phyloP scores from a whole-genome alignment of 2,113 vertebrate species.

The Cochlearius cochlearius region DNA sequence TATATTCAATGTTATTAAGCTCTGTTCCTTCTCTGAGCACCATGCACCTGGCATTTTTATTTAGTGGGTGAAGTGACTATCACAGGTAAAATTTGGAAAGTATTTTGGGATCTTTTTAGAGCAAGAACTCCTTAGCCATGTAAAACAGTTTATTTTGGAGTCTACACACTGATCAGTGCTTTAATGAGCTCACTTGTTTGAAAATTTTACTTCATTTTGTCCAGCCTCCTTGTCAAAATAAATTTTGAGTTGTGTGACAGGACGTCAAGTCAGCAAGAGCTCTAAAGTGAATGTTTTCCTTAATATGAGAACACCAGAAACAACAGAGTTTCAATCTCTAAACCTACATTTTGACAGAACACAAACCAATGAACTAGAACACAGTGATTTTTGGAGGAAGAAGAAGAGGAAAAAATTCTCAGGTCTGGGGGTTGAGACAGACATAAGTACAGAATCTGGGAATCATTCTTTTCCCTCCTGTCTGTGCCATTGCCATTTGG shows the following conservation, averaged over 20 bases:
- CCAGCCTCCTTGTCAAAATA: neutral
- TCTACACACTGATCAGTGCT: neutral
- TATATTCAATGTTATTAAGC: neutral
- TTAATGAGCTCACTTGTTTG: neutral
- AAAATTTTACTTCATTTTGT: neutral
- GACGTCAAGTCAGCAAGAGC: neutral
- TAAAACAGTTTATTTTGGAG: neutral
- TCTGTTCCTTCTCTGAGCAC: neutral
- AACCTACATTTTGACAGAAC: neutral
- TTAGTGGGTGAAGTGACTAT: neutral
- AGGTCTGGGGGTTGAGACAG: neutral
- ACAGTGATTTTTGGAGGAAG: neutral
- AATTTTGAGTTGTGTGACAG: neutral
- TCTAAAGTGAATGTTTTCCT: neutral
- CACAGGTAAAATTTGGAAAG: neutral
- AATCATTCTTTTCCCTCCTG: neutral
- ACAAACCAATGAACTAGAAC: neutral
- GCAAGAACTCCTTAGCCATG: neutral
- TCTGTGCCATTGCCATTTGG: neutral
- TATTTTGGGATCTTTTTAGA: neutral
- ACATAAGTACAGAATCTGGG: neutral
- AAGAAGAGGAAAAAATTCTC: neutral
- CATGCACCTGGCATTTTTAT: neutral
- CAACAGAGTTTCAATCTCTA: neutral
- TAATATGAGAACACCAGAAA: neutral